A percentile compares a stretch with the other conserved stretches of the same genome.
These are phyloP conservation scores for Conus betulinus DNA, from an alignment of 1,140 invertebrate genomes.

Conservation along the genomic window DNA sequence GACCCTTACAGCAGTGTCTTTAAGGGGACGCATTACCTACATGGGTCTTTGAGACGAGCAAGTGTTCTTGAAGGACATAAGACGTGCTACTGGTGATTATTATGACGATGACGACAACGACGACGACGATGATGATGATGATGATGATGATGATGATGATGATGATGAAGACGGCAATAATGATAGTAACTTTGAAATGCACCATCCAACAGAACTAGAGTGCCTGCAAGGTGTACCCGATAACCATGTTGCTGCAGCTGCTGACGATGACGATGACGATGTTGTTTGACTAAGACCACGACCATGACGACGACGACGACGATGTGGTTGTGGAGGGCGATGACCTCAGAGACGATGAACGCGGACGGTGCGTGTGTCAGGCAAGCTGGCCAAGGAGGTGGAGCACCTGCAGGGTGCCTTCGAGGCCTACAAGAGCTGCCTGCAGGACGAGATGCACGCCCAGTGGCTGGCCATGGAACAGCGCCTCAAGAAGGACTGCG, in stretches of 20 bases:
- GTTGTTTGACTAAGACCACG: neutral
- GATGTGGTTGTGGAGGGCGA: neutral
- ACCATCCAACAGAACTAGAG: neutral
- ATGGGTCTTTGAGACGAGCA: no score
- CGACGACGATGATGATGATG: conserved; percentile 11
- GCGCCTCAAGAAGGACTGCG: neutral
- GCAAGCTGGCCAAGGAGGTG: neutral
- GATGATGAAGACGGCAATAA: neutral
- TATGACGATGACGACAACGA: conserved; percentile 16
- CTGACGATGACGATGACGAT: neutral
- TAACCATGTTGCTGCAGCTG: neutral
- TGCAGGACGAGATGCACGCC: neutral
- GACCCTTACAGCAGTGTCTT: no score
- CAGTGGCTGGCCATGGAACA: neutral
- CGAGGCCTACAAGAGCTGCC: neutral
- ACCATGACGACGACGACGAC: neutral
- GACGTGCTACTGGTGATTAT: neutral
- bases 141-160: neutral
- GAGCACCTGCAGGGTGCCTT: neutral
- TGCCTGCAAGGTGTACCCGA: neutral
- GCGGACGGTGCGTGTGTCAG: neutral
- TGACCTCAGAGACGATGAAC: neutral
- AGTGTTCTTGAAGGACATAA: no score
- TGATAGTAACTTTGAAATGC: neutral
- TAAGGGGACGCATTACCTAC: no score